Base-by-base conservation (phyloP, 1,140 invertebrate genomes). In the Diabrotica undecimpunctata region DNA sequence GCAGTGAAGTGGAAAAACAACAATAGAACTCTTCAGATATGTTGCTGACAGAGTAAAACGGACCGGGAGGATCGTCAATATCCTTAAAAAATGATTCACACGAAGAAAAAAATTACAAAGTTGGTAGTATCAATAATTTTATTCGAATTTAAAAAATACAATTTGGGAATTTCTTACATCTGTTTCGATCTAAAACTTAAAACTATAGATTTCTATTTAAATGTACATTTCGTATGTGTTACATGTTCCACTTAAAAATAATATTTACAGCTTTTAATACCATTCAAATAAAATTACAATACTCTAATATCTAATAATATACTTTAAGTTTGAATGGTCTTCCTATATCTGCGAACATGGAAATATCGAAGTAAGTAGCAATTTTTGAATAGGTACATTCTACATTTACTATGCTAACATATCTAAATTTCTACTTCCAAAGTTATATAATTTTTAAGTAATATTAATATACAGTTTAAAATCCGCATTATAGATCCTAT, bases 131-230 rank as follows among this genome's bases (percentile, higher is more conserved):
- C 35, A 55, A 55, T 55, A 55, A 55, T 55, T 55, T 55, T 55
- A 55, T 55, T 55, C 35, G 54, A 55, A 55, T 55, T 55, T 55
- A 14, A 55, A 53, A 55, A 55, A 55, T 55, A 55, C 54, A 55
- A 14, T 55, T 55, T 55, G 35, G 54, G 54, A 14, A 14, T 55
- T 55, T 55, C 9, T 10, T 36, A 55, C 13, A 14, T 55, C 10
- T 55, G 54, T 55, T 55, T 14, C 11, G 9, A 10, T 14, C 12
- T 36, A 25, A 55, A 55, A 14, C 10, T 55, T 11, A 55, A 55
- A 25, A 14, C 35, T 25, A 36, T 7, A 25, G 1, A 2, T 25
- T 25, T 25, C 25, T 55, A n/a, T 55, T 11, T 25, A 9, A 14
- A 55, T 55, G 54, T 55, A 55, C 54, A 55, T 10, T 53, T 51